Percentiles rank a stretch among this genome's conserved stretches.
phyloP scores from a whole-genome alignment of 2,888 invertebrate genomes.

The Troides aeacus region DNA sequence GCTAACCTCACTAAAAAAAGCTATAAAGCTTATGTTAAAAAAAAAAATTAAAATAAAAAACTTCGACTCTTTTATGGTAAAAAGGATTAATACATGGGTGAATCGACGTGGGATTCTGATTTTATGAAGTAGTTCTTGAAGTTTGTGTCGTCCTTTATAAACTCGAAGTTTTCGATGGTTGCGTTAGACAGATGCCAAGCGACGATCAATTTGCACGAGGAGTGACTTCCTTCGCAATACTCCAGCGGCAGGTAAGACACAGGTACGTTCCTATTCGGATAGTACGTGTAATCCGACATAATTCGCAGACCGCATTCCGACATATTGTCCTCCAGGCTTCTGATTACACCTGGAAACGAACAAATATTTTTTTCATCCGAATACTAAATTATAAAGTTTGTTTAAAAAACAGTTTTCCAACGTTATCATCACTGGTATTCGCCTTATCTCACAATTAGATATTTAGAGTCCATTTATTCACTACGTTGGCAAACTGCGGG shows the following conservation, averaged over 20 bases:
- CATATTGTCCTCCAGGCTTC: conserved; percentile 54
- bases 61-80: no score
- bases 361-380: neutral
- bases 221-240: conserved; percentile 60
- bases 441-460: no score
- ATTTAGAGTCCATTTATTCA: no score
- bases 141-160: conserved; percentile 55
- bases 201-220: conserved; percentile 60
- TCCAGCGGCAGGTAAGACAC: conserved; percentile 51
- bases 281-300: conserved; percentile 64
- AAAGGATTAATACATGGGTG: conserved; percentile 4
- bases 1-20: no score
- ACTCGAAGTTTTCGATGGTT: conserved; percentile 67
- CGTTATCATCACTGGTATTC: no score
- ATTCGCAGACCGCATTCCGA: conserved; percentile 58
- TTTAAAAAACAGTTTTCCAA: no score
- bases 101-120: conserved; percentile 39
- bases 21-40: no score
- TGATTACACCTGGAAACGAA: conserved; percentile 51
- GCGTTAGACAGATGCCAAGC: conserved; percentile 69
- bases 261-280: conserved; percentile 49
- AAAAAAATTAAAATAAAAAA: no score
- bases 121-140: conserved; percentile 63
- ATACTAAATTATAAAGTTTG: no score
- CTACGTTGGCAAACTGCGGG: no score